A percentile compares a stretch with the other conserved stretches of the same genome.
Evolutionary conservation across 1,140 invertebrate genomes (phyloP).

Genomic region (Grapholita molesta): DNA sequence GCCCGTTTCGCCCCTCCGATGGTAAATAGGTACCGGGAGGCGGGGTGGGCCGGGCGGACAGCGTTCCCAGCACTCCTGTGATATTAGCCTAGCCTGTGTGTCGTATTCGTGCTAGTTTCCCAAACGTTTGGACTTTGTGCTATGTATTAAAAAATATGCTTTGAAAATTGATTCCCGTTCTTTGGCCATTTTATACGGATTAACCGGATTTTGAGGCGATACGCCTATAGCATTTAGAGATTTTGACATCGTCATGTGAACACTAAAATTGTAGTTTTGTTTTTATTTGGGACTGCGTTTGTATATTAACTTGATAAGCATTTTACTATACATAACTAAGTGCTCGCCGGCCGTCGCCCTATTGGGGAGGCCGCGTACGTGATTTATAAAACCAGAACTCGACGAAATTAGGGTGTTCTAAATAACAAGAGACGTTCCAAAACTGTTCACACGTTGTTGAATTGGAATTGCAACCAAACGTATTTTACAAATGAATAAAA

Average conservation of each 20-base stretch:
- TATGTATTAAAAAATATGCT: conserved; percentile 62
- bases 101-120: conserved; percentile 75
- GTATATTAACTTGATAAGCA: conserved; percentile 58
- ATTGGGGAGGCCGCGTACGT: conserved; percentile 2
- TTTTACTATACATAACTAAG: conserved; percentile 55
- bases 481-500: conserved; percentile 54
- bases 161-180: conserved; percentile 54
- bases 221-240: conserved; percentile 53
- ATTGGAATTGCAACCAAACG: conserved; percentile 38
- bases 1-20: conserved; percentile 66
- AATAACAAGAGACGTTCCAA: conserved; percentile 9
- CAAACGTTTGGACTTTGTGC: conserved; percentile 64
- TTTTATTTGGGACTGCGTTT: conserved; percentile 57
- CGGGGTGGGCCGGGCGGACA: conserved; percentile 18
- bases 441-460: conserved; percentile 41
- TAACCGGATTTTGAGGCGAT: conserved; percentile 61
- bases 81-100: conserved; percentile 76
- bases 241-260: conserved; percentile 47
- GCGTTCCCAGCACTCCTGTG: conserved; percentile 75
- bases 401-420: conserved; percentile 17
- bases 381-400: conserved; percentile 3
- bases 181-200: conserved; percentile 69
- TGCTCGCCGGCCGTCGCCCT: conserved; percentile 34
- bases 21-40: conserved; percentile 60
- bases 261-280: conserved; percentile 41